A percentile compares a stretch with the other conserved stretches of the same genome.
Evolutionary conservation across 2,113 vertebrate genomes (phyloP).

Genomic region (Empidonax alnorum): DNA sequence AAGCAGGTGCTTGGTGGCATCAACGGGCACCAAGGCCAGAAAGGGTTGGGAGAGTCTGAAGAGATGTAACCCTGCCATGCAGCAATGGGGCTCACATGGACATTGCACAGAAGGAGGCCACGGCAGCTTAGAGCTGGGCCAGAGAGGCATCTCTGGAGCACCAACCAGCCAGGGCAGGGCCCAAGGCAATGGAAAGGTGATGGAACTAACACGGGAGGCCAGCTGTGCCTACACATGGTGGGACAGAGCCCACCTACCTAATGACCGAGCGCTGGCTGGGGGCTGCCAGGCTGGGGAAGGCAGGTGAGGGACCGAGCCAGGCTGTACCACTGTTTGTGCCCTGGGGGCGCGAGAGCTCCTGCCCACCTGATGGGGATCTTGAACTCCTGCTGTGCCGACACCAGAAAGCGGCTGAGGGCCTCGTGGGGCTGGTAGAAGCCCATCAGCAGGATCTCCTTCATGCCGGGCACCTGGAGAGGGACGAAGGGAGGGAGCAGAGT

Average conservation of each 20-base stretch:
- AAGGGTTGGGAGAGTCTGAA: background rate
- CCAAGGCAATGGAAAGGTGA: background rate
- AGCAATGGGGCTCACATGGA: fast-evolving
- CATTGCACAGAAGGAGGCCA: background rate
- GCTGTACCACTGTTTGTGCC: background rate
- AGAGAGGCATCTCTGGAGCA: background rate
- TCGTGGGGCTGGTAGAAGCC: conserved; percentile 99
- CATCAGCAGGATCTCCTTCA: conserved; percentile 95
- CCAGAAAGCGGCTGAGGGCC: conserved; percentile 87
- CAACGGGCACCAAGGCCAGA: fast-evolving
- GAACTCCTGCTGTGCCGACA: conserved; percentile 90
- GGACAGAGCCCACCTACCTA: too few relatives aligned
- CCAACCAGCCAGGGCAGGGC: background rate
- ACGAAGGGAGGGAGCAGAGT: background rate
- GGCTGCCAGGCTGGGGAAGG: background rate
- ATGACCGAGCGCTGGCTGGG: fast-evolving
- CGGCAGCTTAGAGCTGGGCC: background rate
- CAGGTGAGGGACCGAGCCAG: fast-evolving
- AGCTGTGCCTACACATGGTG: background rate
- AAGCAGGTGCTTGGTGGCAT: background rate
- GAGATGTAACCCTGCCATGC: background rate
- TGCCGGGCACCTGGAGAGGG: conserved; percentile 82
- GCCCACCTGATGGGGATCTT: conserved; percentile 89
- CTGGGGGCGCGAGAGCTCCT: background rate
- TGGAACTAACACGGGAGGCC: fast-evolving